Evolutionary conservation across 2,113 vertebrate species (phyloP), one percentile per base, ranked within the genome.

Genomic region (Cephalopholis sonnerati): DNA sequence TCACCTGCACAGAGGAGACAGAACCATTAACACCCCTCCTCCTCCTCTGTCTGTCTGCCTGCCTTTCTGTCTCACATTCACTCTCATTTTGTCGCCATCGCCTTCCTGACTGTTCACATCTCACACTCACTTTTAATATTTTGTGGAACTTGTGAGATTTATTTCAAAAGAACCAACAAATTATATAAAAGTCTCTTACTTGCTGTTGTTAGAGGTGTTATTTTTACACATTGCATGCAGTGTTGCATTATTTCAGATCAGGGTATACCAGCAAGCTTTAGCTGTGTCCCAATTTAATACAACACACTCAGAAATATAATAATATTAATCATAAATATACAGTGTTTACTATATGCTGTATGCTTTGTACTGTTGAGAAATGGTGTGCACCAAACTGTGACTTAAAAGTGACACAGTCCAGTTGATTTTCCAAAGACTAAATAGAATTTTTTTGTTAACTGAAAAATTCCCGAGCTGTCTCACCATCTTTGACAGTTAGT

Each of bases 1-100:
- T 81, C 91, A 93, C 92, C 93, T 93, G 92, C 88, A 88, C 53
- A 11, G 58, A 29, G 77, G 81, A 91, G 85, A 83, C 87, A 76
- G 62, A 61, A 39, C 72, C 75, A 74, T 85, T 86, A 79, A 81
- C 67, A 70, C 75, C 80, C 64, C 18, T 1, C 24, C 15, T 15
- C 24, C 72, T 44, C 36, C 6, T 2, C 11, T 59, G 25, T 67
- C 67, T 77, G 74, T 83, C 74, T 72, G 36, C 1, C 53, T 67
- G 9, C 27, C 50, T 18, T 32, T 51, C 75, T 79, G 24, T 55
- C 74, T 78, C 36, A 48, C 61, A 22, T 68, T 88, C 81, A 65
- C 85, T 86, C 71, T 74, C 55, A 61, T 67, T 66, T 41, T 68
- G 24, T 71, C 87, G 27, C 20, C 48, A 36, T 58, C 41, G 7